Evolutionary conservation across 1,140 invertebrate genomes (phyloP).

Genomic region (Heliconius nattereri): DNA sequence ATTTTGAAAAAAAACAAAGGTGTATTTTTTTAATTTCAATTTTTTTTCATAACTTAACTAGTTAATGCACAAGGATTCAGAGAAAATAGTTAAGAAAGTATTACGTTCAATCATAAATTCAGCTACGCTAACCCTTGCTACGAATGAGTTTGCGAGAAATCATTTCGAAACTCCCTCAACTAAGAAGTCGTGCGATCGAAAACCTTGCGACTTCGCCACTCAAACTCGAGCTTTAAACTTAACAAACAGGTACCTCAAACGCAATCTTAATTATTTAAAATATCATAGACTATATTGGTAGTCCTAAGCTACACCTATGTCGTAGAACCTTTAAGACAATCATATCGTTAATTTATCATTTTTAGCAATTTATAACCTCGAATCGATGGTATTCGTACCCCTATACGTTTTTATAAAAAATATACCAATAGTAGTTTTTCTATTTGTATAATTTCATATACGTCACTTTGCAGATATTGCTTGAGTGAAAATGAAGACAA

Average conservation of each 20-base stretch:
- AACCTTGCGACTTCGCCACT: background rate
- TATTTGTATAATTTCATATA: background rate
- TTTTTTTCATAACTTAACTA: background rate
- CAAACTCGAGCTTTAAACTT: background rate
- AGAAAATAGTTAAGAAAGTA: background rate
- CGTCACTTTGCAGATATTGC: background rate
- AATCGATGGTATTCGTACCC: too few relatives aligned
- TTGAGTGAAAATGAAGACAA: background rate
- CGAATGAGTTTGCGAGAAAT: background rate
- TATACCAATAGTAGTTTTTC: background rate
- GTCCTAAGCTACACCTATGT: too few relatives aligned
- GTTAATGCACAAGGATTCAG: background rate
- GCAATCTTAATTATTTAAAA: too few relatives aligned
- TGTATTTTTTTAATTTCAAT: background rate
- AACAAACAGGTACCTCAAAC: background rate
- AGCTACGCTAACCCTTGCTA: background rate
- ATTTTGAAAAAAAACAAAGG: too few relatives aligned
- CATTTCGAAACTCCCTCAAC: background rate
- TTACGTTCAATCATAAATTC: conserved; percentile 5
- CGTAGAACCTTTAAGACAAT: too few relatives aligned
- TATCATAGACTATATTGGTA: too few relatives aligned
- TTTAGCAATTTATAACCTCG: too few relatives aligned
- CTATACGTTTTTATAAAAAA: background rate
- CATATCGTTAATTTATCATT: too few relatives aligned
- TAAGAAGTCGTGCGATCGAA: background rate